Evolutionary conservation across 2,113 vertebrate genomes (phyloP), one percentile per base, ranked within the genome.

Genomic region (Larimichthys crocea): DNA sequence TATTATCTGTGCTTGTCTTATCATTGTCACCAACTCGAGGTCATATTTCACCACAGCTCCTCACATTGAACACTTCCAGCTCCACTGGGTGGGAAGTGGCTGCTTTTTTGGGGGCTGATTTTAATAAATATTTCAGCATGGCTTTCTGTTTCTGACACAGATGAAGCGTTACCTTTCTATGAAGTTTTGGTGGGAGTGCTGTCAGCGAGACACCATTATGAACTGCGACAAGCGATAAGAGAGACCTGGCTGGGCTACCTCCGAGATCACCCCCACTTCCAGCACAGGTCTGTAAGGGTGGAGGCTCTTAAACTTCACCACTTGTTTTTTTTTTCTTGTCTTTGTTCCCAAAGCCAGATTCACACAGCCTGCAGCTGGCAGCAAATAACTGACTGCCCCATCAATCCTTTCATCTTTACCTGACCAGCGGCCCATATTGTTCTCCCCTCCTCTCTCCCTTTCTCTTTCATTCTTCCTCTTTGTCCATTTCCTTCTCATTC

Each of bases 161-260:
- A 93, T 88, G 91, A 80, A 11, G 81, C 79, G 3, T 74, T 84
- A 50, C 86, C 90, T 31, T 88, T 83, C 85, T 96, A 94, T 81
- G 97, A 98, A 88, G 89, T 99, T 93, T 84, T 99, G 84, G 97
- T 99, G 84, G 98, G 98, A 71, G 97, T 99, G 85, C 61, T 99
- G 87, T 99, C 98, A 48, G 97, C 98, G 42, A 95, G 98, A 42
- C 95, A 97, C 86, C 96, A 99, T 79, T 88, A 95, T 88, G 95
- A 96, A 3, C 96, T 98, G 76, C 95, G 98, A 71, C 94, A 93
- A 55, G 96, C 96, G 63, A 97, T 99, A 94, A 96, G 98, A 83
- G 94, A 89, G 73, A 99, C 98, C 50, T 99, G 98, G 98, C 92
- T 97, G 92, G 97, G 95, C 71, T 96, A 98, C 91, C 89, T 97